These are phyloP conservation scores for Euzophera pinguis DNA, from an alignment of 2,888 invertebrate genomes.

Conservation along the genomic window DNA sequence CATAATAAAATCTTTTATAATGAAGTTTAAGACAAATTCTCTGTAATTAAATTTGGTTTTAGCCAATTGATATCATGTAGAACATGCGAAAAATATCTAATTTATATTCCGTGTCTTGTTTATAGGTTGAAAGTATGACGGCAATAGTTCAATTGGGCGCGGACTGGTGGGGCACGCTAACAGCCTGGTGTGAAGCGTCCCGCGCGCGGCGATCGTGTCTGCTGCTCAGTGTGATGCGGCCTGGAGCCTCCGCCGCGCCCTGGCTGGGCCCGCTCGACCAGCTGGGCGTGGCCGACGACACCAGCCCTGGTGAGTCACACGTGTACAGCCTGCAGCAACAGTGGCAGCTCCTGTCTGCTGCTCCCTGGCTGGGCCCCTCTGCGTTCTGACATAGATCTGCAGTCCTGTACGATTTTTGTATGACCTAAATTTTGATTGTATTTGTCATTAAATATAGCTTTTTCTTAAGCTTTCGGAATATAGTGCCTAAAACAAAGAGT, in stretches of 20 bases:
- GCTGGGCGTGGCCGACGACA: slow-evolving; percentile 84
- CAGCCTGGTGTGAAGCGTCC: slow-evolving; percentile 92
- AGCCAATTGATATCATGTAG: no score
- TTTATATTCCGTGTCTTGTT: not conserved
- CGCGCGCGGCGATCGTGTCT: slow-evolving; percentile 85
- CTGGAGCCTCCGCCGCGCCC: slow-evolving; percentile 87
- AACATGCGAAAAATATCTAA: no score
- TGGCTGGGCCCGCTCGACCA: slow-evolving; percentile 93
- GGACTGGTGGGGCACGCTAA: slow-evolving; percentile 96
- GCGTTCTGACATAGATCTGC: no score
- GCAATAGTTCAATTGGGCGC: slow-evolving; percentile 90
- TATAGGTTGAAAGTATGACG: slow-evolving; percentile 91
- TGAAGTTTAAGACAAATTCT: no score
- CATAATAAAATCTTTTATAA: no score
- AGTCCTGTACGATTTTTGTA: no score
- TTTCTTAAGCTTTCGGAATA: no score
- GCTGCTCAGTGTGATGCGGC: slow-evolving; percentile 92
- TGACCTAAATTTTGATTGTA: no score
- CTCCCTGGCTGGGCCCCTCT: no score
- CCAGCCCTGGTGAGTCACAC: slow-evolving; percentile 37
- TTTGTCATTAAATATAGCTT: no score
- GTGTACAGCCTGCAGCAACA: not conserved
- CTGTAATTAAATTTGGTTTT: no score
- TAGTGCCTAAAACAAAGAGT: not conserved
- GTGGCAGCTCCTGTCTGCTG: no score